phyloP scores from a whole-genome alignment of 2,888 invertebrate species.

The Drosophila parthenogenetica region DNA sequence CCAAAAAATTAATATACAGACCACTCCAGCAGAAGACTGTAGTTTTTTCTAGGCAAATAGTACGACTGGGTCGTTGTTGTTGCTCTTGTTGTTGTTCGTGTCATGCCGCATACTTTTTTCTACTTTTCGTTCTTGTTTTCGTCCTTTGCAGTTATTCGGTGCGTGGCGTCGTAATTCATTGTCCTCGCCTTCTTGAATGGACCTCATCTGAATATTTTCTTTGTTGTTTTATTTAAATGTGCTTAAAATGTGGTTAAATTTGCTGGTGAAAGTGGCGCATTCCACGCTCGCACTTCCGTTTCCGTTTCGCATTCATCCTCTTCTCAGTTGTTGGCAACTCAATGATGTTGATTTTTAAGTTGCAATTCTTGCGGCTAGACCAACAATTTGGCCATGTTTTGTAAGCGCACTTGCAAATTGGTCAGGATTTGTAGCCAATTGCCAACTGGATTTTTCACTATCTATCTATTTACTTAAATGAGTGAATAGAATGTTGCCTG shows the following conservation, averaged over 20 bases:
- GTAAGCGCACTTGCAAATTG: constrained; percentile 38
- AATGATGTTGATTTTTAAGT: constrained; percentile 54
- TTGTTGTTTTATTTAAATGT: constrained; percentile 68
- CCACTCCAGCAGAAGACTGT: no score
- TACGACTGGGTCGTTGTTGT: constrained; percentile 27
- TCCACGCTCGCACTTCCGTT: constrained; percentile 45
- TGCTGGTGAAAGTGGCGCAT: constrained; percentile 45
- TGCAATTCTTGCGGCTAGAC: constrained; percentile 49
- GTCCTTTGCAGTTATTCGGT: constrained; percentile 50
- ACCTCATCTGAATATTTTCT: constrained; percentile 47
- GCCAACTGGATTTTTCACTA: constrained; percentile 13
- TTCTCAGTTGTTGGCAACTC: constrained; percentile 16
- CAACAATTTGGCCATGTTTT: constrained; percentile 19
- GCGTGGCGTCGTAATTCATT: constrained; percentile 67
- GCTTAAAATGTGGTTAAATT: constrained; percentile 70
- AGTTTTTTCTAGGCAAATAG: no score
- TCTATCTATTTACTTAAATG: background rate
- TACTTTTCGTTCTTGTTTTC: constrained; percentile 15
- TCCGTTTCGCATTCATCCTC: constrained; percentile 23
- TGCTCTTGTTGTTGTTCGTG: constrained; percentile 39
- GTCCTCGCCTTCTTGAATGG: constrained; percentile 41
- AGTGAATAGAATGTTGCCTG: background rate
- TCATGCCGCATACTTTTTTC: constrained; percentile 39
- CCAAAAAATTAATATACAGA: no score
- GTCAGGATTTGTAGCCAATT: constrained; percentile 46